Evolutionary conservation across 2,888 invertebrate species (phyloP), one percentile per base, ranked within the genome.

Genomic region (Scrobipalpa costella): DNA sequence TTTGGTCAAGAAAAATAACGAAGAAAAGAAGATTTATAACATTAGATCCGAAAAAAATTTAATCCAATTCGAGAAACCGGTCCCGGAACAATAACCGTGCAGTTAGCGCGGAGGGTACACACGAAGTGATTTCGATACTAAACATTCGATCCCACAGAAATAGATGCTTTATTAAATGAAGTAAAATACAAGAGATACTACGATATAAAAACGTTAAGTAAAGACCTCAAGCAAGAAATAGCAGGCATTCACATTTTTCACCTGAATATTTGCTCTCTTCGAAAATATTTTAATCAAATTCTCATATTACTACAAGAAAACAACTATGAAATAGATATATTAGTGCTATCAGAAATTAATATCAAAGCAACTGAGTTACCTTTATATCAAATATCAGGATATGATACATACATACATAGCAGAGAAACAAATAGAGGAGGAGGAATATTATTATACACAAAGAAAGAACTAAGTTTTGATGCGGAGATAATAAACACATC

Each of bases 341-440:
- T n/a, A n/a, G 47, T 33, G 1, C 8, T 17, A 47, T 17, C 34
- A 7, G 64, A 64, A 36, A 64, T 64, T 36, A 64, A 64, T 17
- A 57, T 64, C 8, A 64, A 58, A 36, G 17, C 57, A 21, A 44
- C 55, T 15, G 62, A 62, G 44, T 1, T 62, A 27, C 13, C 55
- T 5, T 47, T 57, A 0, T 63, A 57, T 15, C 8, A 17, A 47
- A 63, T 57, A 9, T 9, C 38, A 17, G 57, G 57, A n/a, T 63
- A 57, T 63, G 47, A 63, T 13, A 47, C 34, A 17, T 8, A 40
- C 36, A 21, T 40, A 17, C 7, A 15, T 8, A 58, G 19, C 0
- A 38, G 58, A 58, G 58, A 58, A 40, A 58, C 11, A 15, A 40
- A 19, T 6, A 38, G 40, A 40, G 58, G 58, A 17, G 58, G 58